Conservation (phyloP, 2,113 vertebrate genomes). For the Mellivora capensis region DNA sequence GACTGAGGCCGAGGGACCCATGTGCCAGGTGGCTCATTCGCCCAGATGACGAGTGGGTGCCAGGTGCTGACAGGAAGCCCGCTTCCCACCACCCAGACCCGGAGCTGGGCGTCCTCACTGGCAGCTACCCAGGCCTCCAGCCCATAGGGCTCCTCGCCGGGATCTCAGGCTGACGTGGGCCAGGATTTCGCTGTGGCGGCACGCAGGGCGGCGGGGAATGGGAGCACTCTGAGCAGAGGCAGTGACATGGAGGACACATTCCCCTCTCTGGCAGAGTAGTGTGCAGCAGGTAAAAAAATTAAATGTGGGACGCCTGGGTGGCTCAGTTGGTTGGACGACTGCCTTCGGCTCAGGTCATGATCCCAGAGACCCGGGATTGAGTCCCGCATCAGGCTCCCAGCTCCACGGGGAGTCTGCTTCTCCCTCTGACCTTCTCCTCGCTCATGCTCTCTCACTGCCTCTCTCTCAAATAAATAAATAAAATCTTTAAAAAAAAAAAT, state of each 20-base stretch:
- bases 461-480: too few species aligned
- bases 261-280: neutral
- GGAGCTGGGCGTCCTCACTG: neutral
- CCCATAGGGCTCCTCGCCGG: neutral
- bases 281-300: neutral
- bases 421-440: too few species aligned
- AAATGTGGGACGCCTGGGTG: too few species aligned
- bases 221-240: neutral
- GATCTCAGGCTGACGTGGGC: accelerated
- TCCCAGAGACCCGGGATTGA: too few species aligned
- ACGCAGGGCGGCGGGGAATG: accelerated
- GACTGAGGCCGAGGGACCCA: neutral
- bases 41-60: neutral
- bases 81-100: neutral
- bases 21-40: neutral
- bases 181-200: accelerated
- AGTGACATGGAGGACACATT: accelerated
- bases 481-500: too few species aligned
- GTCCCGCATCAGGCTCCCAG: too few species aligned
- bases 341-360: too few species aligned
- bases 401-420: too few species aligned
- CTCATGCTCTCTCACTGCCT: too few species aligned
- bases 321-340: too few species aligned
- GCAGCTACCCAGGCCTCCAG: neutral
- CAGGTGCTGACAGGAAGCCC: too few species aligned